These are phyloP conservation scores for Pterostichus madidus DNA, from an alignment of 2,888 invertebrate genomes.

Conservation along the genomic window DNA sequence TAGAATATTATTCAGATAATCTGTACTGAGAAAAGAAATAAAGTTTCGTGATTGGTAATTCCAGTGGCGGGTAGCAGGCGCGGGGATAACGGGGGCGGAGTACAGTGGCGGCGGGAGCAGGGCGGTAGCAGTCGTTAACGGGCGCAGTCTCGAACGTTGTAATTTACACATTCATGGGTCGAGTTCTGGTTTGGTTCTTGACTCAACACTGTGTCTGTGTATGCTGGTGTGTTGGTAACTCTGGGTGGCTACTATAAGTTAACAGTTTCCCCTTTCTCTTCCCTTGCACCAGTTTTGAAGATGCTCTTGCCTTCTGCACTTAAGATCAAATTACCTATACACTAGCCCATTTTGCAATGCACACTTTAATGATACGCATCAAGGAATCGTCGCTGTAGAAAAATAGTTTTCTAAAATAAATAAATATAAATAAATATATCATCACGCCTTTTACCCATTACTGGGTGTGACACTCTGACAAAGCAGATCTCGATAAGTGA, in stretches of 20 bases:
- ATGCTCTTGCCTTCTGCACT: background rate
- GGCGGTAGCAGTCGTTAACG: conserved; percentile 24
- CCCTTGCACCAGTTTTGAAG: background rate
- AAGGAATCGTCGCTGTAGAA: background rate
- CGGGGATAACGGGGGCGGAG: background rate
- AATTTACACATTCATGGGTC: conserved; percentile 30
- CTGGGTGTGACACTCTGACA: too few relatives aligned
- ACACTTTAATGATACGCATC: background rate
- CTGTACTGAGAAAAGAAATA: too few relatives aligned
- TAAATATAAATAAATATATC: too few relatives aligned
- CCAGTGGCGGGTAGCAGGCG: too few relatives aligned
- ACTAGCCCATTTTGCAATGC: conserved; percentile 3
- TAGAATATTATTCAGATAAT: too few relatives aligned
- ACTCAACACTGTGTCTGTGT: background rate
- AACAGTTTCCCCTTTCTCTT: conserved; percentile 10
- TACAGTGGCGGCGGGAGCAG: conserved; percentile 3
- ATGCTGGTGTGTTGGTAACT: background rate
- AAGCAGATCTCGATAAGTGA: too few relatives aligned
- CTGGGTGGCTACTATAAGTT: conserved; percentile 33
- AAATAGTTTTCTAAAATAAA: background rate
- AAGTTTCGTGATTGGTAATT: too few relatives aligned
- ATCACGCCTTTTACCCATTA: too few relatives aligned
- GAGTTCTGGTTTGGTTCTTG: conserved; percentile 10
- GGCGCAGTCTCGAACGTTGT: conserved; percentile 22
- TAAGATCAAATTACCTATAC: conserved; percentile 25